phyloP scores from a whole-genome alignment of 2,888 invertebrate genomes.

The Rotaria sp. region DNA sequence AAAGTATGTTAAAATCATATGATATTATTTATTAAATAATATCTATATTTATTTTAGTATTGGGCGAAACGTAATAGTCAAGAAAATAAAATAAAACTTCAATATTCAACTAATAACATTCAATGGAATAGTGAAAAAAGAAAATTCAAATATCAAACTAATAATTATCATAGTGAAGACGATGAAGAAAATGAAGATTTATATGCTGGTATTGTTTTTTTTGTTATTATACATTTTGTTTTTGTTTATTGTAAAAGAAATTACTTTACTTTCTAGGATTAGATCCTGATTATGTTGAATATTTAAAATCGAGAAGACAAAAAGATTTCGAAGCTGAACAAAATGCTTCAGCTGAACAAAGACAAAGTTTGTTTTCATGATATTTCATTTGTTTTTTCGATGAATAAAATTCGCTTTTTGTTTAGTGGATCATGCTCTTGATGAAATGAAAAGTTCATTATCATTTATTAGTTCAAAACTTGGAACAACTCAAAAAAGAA shows the following conservation, averaged over 20 bases:
- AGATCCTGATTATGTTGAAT: constrained; percentile 38
- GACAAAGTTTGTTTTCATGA: not conserved
- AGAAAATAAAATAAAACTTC: not conserved
- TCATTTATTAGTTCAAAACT: constrained; percentile 27
- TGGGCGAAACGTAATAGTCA: constrained; percentile 19
- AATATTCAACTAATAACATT: not conserved
- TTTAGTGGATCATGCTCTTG: not conserved
- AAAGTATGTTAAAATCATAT: constrained; percentile 32
- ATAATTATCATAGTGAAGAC: not conserved
- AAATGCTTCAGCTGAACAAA: not conserved
- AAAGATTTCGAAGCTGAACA: constrained; percentile 25
- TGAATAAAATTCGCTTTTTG: not conserved
- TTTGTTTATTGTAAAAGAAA: not conserved
- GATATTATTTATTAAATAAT: not conserved
- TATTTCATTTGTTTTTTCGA: too few relatives aligned
- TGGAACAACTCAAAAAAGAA: not conserved
- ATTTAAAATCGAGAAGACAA: constrained; percentile 14
- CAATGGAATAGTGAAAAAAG: not conserved
- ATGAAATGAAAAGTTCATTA: constrained; percentile 18
- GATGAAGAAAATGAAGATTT: not conserved
- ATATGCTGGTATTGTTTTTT: not conserved
- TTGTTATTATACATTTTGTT: not conserved
- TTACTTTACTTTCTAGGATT: not conserved
- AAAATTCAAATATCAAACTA: constrained; percentile 28
- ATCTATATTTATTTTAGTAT: constrained; percentile 31